phyloP scores from a whole-genome alignment of 2,797 vertebrate genomes.

The Epinephelus malabaricus region DNA sequence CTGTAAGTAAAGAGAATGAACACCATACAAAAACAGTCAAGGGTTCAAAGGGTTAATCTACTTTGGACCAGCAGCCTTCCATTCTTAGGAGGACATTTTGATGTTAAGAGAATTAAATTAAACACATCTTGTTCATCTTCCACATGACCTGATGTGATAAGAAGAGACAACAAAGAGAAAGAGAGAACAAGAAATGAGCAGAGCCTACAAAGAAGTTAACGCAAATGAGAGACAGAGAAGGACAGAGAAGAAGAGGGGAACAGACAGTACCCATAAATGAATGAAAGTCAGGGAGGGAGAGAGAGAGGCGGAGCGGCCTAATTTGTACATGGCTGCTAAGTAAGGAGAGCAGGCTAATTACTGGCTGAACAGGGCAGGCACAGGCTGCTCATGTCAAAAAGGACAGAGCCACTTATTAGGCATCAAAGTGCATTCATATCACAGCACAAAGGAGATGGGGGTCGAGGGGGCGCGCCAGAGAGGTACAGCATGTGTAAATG shows the following conservation, averaged over 20 bases:
- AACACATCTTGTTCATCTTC: constrained; percentile 2
- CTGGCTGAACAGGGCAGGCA: constrained; percentile 98
- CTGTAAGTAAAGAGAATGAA: constrained; percentile 1
- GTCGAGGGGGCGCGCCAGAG: constrained; percentile 74
- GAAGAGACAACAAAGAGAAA: constrained; percentile 75
- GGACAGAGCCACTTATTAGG: constrained; percentile 98
- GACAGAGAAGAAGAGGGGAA: constrained; percentile 44
- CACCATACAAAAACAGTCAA: background rate
- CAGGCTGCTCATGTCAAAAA: constrained; percentile 98
- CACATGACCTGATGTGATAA: constrained; percentile 43
- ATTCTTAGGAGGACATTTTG: constrained; percentile 9
- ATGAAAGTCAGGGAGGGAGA: constrained; percentile 78
- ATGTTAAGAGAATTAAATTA: constrained; percentile 5
- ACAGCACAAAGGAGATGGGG: constrained; percentile 92
- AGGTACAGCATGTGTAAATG: constrained; percentile 64
- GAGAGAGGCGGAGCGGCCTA: constrained; percentile 84
- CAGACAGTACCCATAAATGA: constrained; percentile 81
- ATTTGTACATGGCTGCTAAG: constrained; percentile 97
- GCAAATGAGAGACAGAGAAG: constrained; percentile 60
- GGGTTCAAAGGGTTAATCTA: background rate
- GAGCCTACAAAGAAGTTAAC: constrained; percentile 68
- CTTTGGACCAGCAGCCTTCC: background rate
- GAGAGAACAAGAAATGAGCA: constrained; percentile 18
- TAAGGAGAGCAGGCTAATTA: constrained; percentile 98
- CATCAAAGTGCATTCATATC: constrained; percentile 99